Base-by-base conservation (phyloP, 2,113 vertebrate genomes). In the Nothoprocta pentlandii region DNA sequence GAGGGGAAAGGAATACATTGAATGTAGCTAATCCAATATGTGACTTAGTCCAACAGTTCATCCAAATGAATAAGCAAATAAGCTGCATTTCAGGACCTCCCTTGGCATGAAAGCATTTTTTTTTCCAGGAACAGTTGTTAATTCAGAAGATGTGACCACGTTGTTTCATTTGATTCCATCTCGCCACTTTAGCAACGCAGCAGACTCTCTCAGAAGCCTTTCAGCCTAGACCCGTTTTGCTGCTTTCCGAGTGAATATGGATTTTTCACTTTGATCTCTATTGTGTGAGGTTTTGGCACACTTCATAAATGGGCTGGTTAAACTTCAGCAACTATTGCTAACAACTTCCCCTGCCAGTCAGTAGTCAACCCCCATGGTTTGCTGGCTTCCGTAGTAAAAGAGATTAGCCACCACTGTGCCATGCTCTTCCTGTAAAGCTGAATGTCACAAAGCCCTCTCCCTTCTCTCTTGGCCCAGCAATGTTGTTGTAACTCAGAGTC, bases 41-140 rank as follows among this genome's bases (percentile, higher is more conserved):
- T 49, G 47, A 71, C 92, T 87, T 91, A 87, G 39, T 75, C 81
- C 89, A n/a, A 30, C 26, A 41, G 28, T 85, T 89, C 66, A 61
- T 47, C 75, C 67, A 59, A 89, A 62, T n/a, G 22, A 87, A 89
- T 73, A 80, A 73, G 69, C 36, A 92, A 89, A 87, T 89, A 79
- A 86, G 9, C 53, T 86, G 25, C 77, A 81, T 81, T 84, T 87
- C 44, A 81, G 92, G 41, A 69, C 54, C 19, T 81, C 10, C 47
- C 44, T 90, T 67, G 30, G 70, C 62, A 41, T 70, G 68, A 63
- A 87, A 67, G 32, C 8, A 3, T 41, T 68, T 71, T 80, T 71
- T 80, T 62, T 56, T 7, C 54, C 71, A 44, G 42, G 64, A 84
- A 56, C 44, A 54, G 63, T 62, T 79, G 14, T 87, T 91, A 86